Evolutionary conservation across 1,140 invertebrate genomes (phyloP), one percentile per base, ranked within the genome.

Genomic region (Dendroctonus ponderosae): DNA sequence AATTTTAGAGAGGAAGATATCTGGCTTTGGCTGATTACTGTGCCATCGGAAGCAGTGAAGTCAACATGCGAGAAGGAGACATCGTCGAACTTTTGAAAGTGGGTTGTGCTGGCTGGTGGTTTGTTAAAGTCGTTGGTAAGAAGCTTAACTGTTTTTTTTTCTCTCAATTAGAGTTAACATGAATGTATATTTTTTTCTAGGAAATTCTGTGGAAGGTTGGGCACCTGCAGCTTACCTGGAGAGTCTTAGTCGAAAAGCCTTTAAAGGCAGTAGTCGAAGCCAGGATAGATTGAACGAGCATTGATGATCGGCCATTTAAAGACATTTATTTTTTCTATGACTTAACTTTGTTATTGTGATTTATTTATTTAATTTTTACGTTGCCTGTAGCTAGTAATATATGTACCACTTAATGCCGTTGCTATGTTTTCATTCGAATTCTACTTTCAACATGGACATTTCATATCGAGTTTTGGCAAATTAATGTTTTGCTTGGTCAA

Each of bases 31-130:
- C 94, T 61, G 94, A 97, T 83, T 97, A 96, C 82, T 89, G 87
- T 76, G 91, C 93, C 39, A 86, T 94, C 76, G 93, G 94, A 66
- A 86, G 87, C 62, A 91, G 90, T 59, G 94, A 97, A 80, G 89
- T 96, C 37, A 91, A 89, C 58, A 86, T 97, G 80, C 85, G 85
- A 43, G 94, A 96, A 82, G 93, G 93, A 5, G 93, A 96, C 80
- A 85, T 86, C 72, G 85, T 94, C 65, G 92, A 95, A 78, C 82
- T 97, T 51, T 82, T 94, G 37, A 94, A 95, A 81, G 89, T 94
- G 49, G 94, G 94, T 65, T 94, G 91, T 79, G 93, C 93, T 66
- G 94, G 95, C 50, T 97, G 95, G 95, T 97, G 94, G 94, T 96
- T 92, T 83, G 92, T 96, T 68, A 89, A 91, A 72, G 84, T 91